Evolutionary conservation across 2,888 invertebrate species (phyloP), one percentile per base, ranked within the genome.

Genomic region (Branchinecta sandiegonensis): DNA sequence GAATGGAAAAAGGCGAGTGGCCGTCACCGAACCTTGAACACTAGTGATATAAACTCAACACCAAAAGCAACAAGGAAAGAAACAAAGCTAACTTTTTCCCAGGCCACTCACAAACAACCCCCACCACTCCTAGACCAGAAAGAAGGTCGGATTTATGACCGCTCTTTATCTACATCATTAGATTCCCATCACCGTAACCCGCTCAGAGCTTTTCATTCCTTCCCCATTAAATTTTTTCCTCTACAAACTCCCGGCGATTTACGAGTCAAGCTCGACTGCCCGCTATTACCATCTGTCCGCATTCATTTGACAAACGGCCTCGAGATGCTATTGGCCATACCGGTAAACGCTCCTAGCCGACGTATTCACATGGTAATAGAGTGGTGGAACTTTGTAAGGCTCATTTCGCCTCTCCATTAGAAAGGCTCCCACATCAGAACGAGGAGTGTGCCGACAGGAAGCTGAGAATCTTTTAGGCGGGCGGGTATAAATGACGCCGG

Each of bases 361-460:
- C 14, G 17, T 56, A 56, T 56, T 56, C 56, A 56, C 14, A 56
- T 56, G 56, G 56, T 56, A 56, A 56, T 56, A 56, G 56, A 56
- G 56, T 56, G 56, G 56, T 56, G 56, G 56, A 56, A 56, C 56
- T 56, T 56, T 8, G 17, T 56, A 56, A 56, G 56, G 56, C 56
- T 56, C 56, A 56, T 56, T 56, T 56, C 56, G 17, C 17, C n/a
- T 56, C 56, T 56, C 56, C 56, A 56, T 56, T 56, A 56, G 56
- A 56, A 56, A 56, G 17, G 56, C 8, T 56, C 56, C 17, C 56
- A 9, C n/a, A 14, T 56, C 14, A 56, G 56, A 56, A 56, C n/a
- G 56, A 14, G 56, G 17, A 56, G 56, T 17, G 56, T 56, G 56
- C 56, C 17, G n/a, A n/a, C 56, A 56, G 56, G 56, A 56, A 14